Percentiles rank a stretch among this genome's conserved stretches.
Conservation (phyloP, 2,113 vertebrate species). For the Seriola dumerili region DNA sequence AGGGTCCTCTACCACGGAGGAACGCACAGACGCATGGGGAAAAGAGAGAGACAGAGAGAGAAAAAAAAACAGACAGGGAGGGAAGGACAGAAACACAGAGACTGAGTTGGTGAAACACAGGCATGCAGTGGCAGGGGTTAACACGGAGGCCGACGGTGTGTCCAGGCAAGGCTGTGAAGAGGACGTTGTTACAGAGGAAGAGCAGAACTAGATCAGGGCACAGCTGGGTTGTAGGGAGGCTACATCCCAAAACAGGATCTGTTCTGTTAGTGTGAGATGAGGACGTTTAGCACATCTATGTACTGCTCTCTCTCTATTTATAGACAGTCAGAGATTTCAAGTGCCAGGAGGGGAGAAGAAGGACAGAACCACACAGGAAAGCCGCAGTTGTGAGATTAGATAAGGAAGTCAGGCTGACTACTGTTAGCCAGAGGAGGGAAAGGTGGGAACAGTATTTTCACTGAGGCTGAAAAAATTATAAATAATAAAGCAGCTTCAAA, state of each 20-base stretch:
- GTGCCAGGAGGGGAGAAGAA: constrained; percentile 53
- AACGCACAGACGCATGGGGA: constrained; percentile 74
- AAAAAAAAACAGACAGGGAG: constrained; percentile 76
- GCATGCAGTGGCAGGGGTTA: constrained; percentile 78
- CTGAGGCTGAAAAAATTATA: neutral
- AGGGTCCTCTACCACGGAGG: constrained; percentile 87
- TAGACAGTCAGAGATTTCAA: constrained; percentile 39
- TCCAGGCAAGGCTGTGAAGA: constrained; percentile 80
- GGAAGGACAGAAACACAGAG: constrained; percentile 81
- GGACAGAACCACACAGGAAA: constrained; percentile 65
- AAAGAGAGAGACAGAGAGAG: constrained; percentile 63
- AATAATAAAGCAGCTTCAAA: neutral
- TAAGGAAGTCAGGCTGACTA: constrained; percentile 41
- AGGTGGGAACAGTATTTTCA: constrained; percentile 63
- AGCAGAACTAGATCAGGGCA: constrained; percentile 66
- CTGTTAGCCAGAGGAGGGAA: constrained; percentile 34
- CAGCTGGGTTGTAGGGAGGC: constrained; percentile 30
- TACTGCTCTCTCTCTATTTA: constrained; percentile 62
- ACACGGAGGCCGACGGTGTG: constrained; percentile 60
- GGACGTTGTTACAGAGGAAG: constrained; percentile 73
- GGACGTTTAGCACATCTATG: constrained; percentile 61
- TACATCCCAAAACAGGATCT: constrained; percentile 56
- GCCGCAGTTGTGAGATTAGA: constrained; percentile 63
- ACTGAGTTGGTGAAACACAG: constrained; percentile 80
- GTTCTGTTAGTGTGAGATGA: constrained; percentile 51